Evolutionary conservation across 1,140 invertebrate genomes (phyloP).

Genomic region (Coenobita brevimanus): DNA sequence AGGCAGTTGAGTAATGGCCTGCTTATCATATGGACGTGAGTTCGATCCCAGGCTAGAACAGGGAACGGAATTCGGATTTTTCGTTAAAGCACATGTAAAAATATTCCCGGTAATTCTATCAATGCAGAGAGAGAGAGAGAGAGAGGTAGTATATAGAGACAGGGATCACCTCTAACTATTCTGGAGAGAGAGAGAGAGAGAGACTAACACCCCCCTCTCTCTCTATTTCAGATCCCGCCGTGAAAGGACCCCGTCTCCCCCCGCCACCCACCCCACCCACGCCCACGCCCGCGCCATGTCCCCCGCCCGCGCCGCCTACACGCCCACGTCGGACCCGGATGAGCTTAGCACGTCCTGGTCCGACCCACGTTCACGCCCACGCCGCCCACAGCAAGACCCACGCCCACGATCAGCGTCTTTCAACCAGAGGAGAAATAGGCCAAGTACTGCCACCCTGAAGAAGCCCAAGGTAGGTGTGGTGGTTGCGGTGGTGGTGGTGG

Average conservation of each 20-base stretch:
- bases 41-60: too few species aligned
- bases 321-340: conserved; percentile 40
- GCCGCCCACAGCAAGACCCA: neutral
- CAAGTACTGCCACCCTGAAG: conserved; percentile 62
- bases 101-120: too few species aligned
- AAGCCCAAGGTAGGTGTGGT: conserved; percentile 59
- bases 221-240: conserved; percentile 11
- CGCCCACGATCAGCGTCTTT: conserved; percentile 33
- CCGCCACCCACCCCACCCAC: conserved; percentile 34
- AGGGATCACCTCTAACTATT: too few species aligned
- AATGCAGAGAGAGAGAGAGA: too few species aligned
- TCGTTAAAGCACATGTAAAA: too few species aligned
- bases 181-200: too few species aligned
- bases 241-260: conserved; percentile 40
- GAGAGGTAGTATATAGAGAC: too few species aligned
- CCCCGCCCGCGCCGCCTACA: conserved; percentile 27
- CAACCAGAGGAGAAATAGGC: conserved; percentile 34
- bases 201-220: too few species aligned
- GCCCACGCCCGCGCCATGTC: conserved; percentile 13
- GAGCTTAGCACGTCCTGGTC: conserved; percentile 56
- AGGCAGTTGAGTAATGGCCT: too few species aligned
- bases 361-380: conserved; percentile 12
- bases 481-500: too few species aligned
- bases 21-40: too few species aligned
- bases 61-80: too few species aligned